Evolutionary conservation across 2,113 vertebrate species (phyloP).

Genomic region (Cebus imitator): DNA sequence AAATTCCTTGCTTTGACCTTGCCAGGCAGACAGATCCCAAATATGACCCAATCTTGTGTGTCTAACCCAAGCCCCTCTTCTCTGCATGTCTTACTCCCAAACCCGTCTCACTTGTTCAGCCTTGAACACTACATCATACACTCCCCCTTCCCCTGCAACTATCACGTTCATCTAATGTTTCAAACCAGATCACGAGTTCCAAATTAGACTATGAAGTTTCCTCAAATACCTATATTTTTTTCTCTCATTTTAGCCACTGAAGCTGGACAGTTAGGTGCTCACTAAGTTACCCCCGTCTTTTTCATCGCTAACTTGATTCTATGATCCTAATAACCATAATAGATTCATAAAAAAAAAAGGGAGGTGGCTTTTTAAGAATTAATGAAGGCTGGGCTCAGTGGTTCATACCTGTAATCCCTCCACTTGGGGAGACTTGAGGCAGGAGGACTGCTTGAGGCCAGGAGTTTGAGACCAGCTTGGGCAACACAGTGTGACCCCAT

Average conservation of each 20-base stretch:
- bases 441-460: no score
- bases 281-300: neutral
- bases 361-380: neutral
- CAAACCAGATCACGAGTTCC: neutral
- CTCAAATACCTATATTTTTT: neutral
- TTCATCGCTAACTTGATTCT: neutral
- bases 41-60: neutral
- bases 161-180: neutral
- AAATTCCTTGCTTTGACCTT: neutral
- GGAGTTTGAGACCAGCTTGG: no score
- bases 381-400: neutral
- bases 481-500: no score
- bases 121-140: fast-evolving
- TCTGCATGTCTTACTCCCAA: neutral
- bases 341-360: neutral
- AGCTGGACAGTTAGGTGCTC: neutral
- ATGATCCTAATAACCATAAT: neutral
- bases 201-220: neutral
- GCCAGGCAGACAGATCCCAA: neutral
- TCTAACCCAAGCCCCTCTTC: neutral
- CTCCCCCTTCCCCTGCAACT: fast-evolving
- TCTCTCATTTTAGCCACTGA: neutral
- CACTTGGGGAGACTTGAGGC: no score
- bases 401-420: no score
- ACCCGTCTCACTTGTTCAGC: neutral